Evolutionary conservation across 2,113 vertebrate genomes (phyloP).

Genomic region (Melanerpes formicivorus): DNA sequence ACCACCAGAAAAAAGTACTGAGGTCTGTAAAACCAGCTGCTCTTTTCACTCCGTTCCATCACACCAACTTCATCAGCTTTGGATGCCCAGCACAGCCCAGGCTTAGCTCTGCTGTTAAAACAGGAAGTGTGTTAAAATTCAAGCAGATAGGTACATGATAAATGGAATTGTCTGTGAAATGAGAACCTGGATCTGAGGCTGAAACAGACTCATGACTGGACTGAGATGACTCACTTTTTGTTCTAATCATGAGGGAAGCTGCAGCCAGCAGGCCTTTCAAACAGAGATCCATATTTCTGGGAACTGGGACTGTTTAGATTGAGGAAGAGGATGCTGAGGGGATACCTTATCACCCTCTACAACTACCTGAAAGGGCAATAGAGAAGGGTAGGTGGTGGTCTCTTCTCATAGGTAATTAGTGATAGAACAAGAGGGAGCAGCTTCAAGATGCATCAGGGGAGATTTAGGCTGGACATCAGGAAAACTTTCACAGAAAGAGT

Average conservation of each 20-base stretch:
- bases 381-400: no score
- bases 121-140: background rate
- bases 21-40: background rate
- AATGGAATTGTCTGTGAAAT: background rate
- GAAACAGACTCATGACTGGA: background rate
- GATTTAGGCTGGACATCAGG: no score
- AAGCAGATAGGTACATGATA: background rate
- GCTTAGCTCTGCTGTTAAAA: background rate
- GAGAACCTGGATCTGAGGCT: background rate
- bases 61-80: background rate
- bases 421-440: no score
- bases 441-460: no score
- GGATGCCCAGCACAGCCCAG: background rate
- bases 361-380: no score
- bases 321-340: no score
- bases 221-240: background rate
- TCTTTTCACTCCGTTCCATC: background rate
- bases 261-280: background rate
- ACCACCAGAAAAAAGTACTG: background rate
- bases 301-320: background rate
- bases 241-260: background rate
- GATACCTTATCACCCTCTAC: no score
- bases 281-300: background rate
- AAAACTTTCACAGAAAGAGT: no score
- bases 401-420: no score